Evolutionary conservation across 2,888 invertebrate genomes (phyloP).

Genomic region (Ennomos quercinarius): DNA sequence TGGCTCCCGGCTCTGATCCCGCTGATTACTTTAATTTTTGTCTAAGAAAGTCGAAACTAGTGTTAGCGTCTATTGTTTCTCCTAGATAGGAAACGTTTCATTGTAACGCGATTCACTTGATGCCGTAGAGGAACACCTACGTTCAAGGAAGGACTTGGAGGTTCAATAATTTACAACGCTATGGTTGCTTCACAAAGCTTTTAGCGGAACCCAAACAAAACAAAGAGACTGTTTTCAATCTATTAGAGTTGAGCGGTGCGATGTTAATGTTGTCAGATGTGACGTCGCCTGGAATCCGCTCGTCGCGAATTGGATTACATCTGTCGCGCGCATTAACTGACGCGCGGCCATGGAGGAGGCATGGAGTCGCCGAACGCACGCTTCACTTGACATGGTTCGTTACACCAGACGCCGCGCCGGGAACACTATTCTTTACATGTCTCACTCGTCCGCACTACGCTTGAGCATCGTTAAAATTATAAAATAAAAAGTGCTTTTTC

Average conservation of each 20-base stretch:
- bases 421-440: constrained; percentile 16
- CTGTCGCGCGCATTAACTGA: not conserved
- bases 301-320: not conserved
- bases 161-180: too few relatives aligned
- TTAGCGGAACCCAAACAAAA: not conserved
- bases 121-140: too few relatives aligned
- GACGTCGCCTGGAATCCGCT: not conserved
- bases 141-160: too few relatives aligned
- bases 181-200: not conserved
- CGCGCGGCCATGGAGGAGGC: not conserved
- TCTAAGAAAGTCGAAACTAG: constrained; percentile 1
- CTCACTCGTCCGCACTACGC: constrained; percentile 12
- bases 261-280: not conserved
- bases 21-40: constrained; percentile 18
- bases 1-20: not conserved
- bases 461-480: constrained; percentile 46
- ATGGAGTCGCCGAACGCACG: not conserved
- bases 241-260: not conserved
- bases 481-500: constrained; percentile 41
- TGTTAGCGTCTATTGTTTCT: constrained; percentile 21
- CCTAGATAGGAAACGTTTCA: constrained; percentile 23
- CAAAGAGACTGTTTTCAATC: constrained; percentile 1
- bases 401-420: constrained; percentile 2
- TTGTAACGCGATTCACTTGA: not conserved
- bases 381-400: not conserved